Evolutionary conservation across 2,113 vertebrate genomes (phyloP).

Genomic region (Nicator chloris): DNA sequence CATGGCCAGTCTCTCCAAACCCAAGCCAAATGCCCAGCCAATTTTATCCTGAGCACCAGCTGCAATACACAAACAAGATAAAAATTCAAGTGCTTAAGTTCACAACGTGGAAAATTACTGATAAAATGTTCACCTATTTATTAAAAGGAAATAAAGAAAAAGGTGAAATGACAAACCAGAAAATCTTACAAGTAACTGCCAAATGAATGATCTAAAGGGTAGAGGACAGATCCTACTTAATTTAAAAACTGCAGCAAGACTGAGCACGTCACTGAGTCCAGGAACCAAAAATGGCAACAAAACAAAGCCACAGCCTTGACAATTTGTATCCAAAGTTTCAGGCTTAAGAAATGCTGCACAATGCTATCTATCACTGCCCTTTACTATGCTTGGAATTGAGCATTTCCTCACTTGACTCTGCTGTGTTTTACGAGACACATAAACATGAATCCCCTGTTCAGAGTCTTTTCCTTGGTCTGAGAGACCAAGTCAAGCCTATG

Average conservation of each 20-base stretch:
- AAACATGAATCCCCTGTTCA: background rate
- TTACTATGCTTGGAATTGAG: background rate
- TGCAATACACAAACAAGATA: constrained; percentile 60
- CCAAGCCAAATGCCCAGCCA: constrained; percentile 94
- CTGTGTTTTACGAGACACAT: background rate
- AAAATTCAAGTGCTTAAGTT: background rate
- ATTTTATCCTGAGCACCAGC: constrained; percentile 84
- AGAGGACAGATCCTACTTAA: background rate
- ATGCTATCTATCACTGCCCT: background rate
- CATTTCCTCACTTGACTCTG: background rate
- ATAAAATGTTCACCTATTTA: background rate
- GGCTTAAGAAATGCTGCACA: background rate
- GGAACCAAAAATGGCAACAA: background rate
- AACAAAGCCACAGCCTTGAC: background rate
- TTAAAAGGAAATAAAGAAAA: background rate
- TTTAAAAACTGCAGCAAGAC: background rate
- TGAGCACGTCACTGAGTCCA: background rate
- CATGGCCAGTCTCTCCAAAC: constrained; percentile 93
- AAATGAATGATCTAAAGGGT: background rate
- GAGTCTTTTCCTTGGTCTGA: background rate
- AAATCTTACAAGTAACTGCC: constrained; percentile 36
- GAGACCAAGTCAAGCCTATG: background rate
- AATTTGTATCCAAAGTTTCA: background rate
- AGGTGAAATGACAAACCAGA: background rate
- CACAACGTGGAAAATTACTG: background rate